Evolutionary conservation across 2,888 invertebrate species (phyloP).

Genomic region (Sesia bembeciformis): DNA sequence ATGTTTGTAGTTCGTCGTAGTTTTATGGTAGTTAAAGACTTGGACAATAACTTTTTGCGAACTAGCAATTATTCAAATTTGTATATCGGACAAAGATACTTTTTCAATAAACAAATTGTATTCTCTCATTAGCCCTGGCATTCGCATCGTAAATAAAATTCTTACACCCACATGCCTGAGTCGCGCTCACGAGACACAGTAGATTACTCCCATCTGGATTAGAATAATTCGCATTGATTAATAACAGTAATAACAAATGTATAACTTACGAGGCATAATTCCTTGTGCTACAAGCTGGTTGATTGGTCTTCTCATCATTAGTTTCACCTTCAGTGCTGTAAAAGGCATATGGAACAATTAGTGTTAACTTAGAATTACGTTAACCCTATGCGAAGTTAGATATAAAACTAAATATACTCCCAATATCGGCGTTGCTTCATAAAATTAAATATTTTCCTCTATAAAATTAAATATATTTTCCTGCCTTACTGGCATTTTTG

Average conservation of each 20-base stretch:
- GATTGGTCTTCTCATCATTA: slow-evolving; percentile 95
- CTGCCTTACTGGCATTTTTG: not conserved
- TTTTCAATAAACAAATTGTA: slow-evolving; percentile 27
- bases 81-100: too few species aligned
- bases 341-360: slow-evolving; percentile 21
- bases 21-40: too few species aligned
- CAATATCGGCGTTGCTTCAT: not conserved
- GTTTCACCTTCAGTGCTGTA: slow-evolving; percentile 96
- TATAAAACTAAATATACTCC: not conserved
- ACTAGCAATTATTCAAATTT: too few species aligned
- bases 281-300: slow-evolving; percentile 98
- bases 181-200: not conserved
- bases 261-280: slow-evolving; percentile 97
- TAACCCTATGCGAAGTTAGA: not conserved
- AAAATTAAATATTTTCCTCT: not conserved
- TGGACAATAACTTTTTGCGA: too few species aligned
- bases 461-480: not conserved
- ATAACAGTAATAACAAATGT: not conserved
- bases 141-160: slow-evolving; percentile 48
- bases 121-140: slow-evolving; percentile 37
- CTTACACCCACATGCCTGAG: slow-evolving; percentile 39
- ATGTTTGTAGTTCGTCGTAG: too few species aligned
- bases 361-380: not conserved
- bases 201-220: not conserved
- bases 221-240: not conserved